Percentiles rank a stretch among this genome's conserved stretches.
These are phyloP conservation scores for Mactra quadrangularis DNA, from an alignment of 1,140 invertebrate genomes.

Conservation along the genomic window DNA sequence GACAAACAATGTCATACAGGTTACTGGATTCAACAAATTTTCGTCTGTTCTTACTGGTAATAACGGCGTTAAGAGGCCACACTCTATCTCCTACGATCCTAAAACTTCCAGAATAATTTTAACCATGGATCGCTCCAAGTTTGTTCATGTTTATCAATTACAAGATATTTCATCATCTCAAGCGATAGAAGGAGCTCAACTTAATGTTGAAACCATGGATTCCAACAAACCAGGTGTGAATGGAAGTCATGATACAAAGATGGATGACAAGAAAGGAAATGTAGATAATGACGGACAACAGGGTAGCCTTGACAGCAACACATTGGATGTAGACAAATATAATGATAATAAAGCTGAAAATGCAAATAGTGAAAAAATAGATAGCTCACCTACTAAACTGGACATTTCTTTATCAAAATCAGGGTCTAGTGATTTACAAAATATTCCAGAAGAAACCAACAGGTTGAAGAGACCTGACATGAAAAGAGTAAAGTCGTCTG, in stretches of 20 bases:
- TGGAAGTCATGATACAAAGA: neutral
- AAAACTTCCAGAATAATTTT: conserved; percentile 25
- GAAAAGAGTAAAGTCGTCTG: too few species aligned
- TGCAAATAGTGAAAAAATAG: too few species aligned
- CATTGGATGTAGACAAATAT: neutral
- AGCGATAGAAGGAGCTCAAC: conserved; percentile 25
- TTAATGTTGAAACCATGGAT: neutral
- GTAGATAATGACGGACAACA: too few species aligned
- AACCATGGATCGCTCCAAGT: conserved; percentile 31
- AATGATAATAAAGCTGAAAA: neutral
- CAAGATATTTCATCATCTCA: neutral
- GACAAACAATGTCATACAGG: conserved; percentile 33
- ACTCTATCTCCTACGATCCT: conserved; percentile 27
- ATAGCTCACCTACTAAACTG: too few species aligned
- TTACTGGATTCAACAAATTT: conserved; percentile 24
- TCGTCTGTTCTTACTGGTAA: neutral
- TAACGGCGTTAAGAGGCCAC: conserved; percentile 35
- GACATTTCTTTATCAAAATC: too few species aligned
- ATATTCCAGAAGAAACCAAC: too few species aligned
- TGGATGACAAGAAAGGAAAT: neutral
- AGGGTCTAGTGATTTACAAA: too few species aligned
- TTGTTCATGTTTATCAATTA: conserved; percentile 46
- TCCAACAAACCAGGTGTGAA: neutral
- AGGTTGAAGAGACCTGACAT: too few species aligned
- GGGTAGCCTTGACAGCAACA: too few species aligned